Base-by-base conservation (phyloP, 2,888 invertebrate genomes). In the Keiferia lycopersicella region DNA sequence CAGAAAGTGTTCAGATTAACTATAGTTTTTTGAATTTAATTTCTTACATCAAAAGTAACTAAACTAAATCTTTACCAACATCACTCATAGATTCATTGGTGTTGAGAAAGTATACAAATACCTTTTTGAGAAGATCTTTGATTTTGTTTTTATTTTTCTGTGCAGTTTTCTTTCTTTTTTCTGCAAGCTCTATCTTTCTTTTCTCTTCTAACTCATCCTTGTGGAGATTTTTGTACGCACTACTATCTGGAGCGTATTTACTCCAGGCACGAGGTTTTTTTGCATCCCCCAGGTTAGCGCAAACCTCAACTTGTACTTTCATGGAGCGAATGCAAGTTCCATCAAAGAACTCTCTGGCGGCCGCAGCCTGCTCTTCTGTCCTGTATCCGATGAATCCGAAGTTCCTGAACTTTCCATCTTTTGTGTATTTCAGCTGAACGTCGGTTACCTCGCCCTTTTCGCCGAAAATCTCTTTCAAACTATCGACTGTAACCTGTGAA, bases 311-410 rank as follows among this genome's bases (percentile, higher is more conserved):
- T 72, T 93, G 92, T 67, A 99, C 96, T 88, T 94, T 95, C 76
- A 94, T 94, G 0, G 97, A 96, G 71, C 96, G 95, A 62, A 99
- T 94, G 80, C 94, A 98, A 1, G 96, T 95, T 65, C 96, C 95
- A 85, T 99, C 93, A 71, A 98, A 97, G 78, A 95, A 94, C 18
- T 95, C 91, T 39, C 95, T 92, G 0, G 99, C 99, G 39, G 92
- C 92, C 59, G 93, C 79, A 0, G 98, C 98, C 78, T 97, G 96
- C 59, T 95, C 94, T 67, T 96, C 96, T 22, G 93, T 94, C 78
- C 96, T 95, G 83, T 94, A 99, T 8, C 99, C 99, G 72, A 99
- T 92, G 80, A 99, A 99, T 4, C 96, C 98, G 88, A 99, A 99
- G 75, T 96, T 95, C 66, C 99, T 93, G 82, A 99, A 99, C 79